Percentiles rank a stretch among this genome's conserved stretches.
Evolutionary conservation across 2,113 vertebrate genomes (phyloP).

Genomic region (Pelmatolapia mariae): DNA sequence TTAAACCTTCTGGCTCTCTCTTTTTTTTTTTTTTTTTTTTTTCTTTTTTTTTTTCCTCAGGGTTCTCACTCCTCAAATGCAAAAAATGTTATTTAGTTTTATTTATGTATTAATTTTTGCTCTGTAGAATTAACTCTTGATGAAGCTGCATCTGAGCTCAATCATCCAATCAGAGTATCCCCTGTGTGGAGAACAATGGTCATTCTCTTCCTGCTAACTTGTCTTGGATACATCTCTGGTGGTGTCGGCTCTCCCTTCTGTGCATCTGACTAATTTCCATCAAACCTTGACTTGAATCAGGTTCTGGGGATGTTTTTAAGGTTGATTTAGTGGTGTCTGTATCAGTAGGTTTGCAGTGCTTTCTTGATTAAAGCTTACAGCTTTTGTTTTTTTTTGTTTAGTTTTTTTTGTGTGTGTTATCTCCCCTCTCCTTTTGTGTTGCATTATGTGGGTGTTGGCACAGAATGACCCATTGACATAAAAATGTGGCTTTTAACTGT

Average conservation of each 20-base stretch:
- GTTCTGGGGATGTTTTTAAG: background rate
- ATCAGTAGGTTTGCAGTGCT: background rate
- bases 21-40: background rate
- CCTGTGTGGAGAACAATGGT: conserved; percentile 7
- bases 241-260: conserved; percentile 1
- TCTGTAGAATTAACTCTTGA: background rate
- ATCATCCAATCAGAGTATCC: conserved; percentile 48
- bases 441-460: background rate
- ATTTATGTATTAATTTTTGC: background rate
- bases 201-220: conserved; percentile 37
- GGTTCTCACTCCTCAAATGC: background rate
- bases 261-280: conserved; percentile 2
- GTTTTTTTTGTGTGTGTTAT: conserved; percentile 7
- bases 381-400: background rate
- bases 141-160: conserved; percentile 9
- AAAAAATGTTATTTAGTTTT: background rate
- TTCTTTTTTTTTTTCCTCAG: background rate
- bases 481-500: background rate
- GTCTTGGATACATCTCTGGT: conserved; percentile 11
- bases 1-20: background rate
- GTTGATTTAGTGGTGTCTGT: background rate
- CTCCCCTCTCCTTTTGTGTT: background rate
- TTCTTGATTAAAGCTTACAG: background rate
- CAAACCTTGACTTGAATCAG: background rate
- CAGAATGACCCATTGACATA: background rate